Base-by-base conservation (phyloP, 1,140 invertebrate genomes). In the Anastrepha obliqua region DNA sequence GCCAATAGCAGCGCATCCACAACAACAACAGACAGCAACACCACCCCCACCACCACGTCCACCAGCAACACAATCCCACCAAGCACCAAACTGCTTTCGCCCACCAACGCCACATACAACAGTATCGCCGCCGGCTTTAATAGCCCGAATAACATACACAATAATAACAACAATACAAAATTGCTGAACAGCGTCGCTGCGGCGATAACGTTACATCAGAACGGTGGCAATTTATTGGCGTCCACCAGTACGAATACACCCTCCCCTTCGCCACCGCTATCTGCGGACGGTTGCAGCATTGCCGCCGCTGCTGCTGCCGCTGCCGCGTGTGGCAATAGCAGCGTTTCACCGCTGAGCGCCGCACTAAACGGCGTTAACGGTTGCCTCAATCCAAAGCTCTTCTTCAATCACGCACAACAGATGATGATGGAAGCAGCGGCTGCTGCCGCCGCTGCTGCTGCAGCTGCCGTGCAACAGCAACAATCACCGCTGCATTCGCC, bases 1-100 rank as follows among this genome's bases (percentile, higher is more conserved):
- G 95, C 94, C 90, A 94, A 94, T 90, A 93, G 94, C 89, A 92
- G 93, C 91, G 89, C 20, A 65, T 62, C 13, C 86, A 90, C 51
- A 93, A 86, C 85, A 86, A 58, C 88, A 86, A 78, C 88, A 88
- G 64, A 86, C 29, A 89, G 89, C 90, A 90, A 90, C 90, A 90
- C 89, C 62, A 90, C 87, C 86, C 87, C 89, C 58, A 89, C 42
- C 87, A 88, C 86, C 70, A 55, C 42, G 85, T 88, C 86, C 70
- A 62, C 17, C 17, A 64, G 7, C 87, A 70, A 3, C 42, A 62
- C 85, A 88, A 87, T 86, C 86, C 90, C 74, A 89, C 74, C 87
- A 87, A 86, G 67, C 44, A 85, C 74, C 89, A 65, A 87, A 87
- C 87, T 90, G 65, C 87, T 51, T 42, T 74, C 87, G 88, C 88